phyloP scores from a whole-genome alignment of 2,113 vertebrate species.

The Burhinus bistriatus region DNA sequence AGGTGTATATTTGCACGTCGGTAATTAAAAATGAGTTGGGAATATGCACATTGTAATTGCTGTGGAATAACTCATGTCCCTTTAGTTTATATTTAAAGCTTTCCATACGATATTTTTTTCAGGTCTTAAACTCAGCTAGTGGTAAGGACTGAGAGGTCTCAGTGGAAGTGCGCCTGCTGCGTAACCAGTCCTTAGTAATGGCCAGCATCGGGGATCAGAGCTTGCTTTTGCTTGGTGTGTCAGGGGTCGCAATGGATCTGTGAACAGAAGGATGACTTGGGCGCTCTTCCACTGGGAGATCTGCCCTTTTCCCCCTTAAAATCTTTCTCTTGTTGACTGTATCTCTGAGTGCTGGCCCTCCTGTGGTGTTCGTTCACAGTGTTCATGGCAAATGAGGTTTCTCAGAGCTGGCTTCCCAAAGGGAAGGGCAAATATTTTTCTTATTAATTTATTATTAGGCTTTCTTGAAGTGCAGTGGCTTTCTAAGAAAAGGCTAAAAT shows the following conservation, averaged over 20 bases:
- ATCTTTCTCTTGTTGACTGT: background rate
- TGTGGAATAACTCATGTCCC: background rate
- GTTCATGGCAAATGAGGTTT: background rate
- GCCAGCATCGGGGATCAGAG: background rate
- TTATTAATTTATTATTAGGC: background rate
- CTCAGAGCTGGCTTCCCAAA: background rate
- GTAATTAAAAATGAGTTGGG: background rate
- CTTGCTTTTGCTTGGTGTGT: background rate
- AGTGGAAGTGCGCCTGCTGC: background rate
- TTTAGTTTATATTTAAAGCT: background rate
- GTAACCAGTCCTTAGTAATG: background rate
- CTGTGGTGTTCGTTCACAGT: background rate
- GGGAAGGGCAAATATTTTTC: background rate
- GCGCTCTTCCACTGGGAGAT: background rate
- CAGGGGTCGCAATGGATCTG: background rate
- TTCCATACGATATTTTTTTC: fast-evolving
- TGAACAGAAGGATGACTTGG: background rate
- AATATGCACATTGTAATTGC: fast-evolving
- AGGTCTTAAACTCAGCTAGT: background rate
- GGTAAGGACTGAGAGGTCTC: background rate
- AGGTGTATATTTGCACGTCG: background rate
- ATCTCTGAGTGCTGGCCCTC: background rate
- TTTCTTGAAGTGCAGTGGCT: background rate
- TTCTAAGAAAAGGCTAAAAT: background rate
- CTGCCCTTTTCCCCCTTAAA: background rate